Evolutionary conservation across 2,888 invertebrate species (phyloP).

Genomic region (Oxycera nigricornis): DNA sequence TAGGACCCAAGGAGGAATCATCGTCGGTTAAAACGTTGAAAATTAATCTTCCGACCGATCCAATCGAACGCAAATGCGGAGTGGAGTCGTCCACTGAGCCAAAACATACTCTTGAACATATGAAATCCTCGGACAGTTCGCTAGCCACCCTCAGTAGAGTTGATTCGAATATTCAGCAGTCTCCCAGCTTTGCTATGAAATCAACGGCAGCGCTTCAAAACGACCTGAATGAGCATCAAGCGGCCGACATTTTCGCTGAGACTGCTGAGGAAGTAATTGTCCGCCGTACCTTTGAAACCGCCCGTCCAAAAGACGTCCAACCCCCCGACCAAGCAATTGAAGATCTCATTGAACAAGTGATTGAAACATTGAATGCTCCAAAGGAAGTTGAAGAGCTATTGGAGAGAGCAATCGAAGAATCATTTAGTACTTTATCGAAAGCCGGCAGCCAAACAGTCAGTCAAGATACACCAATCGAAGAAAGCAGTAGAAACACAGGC

Average conservation of each 20-base stretch:
- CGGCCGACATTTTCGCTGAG: background rate
- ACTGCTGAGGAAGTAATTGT: background rate
- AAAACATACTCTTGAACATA: too few species aligned
- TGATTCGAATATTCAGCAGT: background rate
- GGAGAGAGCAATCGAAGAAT: slow-evolving; percentile 1
- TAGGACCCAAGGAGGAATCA: too few species aligned
- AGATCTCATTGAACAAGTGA: slow-evolving; percentile 5
- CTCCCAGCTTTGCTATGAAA: too few species aligned
- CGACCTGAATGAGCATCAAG: background rate
- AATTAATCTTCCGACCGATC: too few species aligned
- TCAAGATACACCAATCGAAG: background rate
- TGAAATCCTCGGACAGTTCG: too few species aligned
- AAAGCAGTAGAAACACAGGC: background rate
- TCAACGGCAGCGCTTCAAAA: background rate
- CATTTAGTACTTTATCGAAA: background rate
- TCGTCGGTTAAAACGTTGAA: too few species aligned
- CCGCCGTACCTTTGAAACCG: background rate
- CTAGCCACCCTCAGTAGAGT: too few species aligned
- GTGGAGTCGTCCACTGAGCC: too few species aligned
- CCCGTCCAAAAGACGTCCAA: background rate
- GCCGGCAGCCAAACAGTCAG: background rate
- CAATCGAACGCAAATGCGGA: too few species aligned
- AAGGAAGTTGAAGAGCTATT: slow-evolving; percentile 16
- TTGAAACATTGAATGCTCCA: background rate
- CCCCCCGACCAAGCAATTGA: background rate